Percentiles rank a stretch among this genome's conserved stretches.
Conservation (phyloP, 92 coral and sea anemone species). For the Zoanthus sociatus region DNA sequence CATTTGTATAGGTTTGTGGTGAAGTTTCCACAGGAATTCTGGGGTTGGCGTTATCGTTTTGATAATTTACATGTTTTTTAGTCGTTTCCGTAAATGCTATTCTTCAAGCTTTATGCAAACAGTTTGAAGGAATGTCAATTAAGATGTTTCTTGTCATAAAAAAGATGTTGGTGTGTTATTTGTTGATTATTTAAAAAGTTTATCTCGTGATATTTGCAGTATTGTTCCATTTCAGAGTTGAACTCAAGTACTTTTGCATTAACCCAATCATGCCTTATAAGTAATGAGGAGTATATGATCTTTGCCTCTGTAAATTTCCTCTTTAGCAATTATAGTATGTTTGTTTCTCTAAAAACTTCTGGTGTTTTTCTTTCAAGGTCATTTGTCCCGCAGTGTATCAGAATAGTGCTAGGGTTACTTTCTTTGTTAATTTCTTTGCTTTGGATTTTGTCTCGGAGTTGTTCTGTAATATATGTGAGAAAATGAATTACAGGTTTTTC, state of each 20-base stretch:
- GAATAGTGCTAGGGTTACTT: conserved; percentile 3
- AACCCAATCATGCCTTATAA: conserved; percentile 29
- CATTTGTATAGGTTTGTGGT: neutral
- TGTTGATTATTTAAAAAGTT: conserved; percentile 28
- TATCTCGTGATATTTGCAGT: neutral
- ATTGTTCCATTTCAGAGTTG: too few relatives aligned
- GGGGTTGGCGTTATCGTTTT: neutral
- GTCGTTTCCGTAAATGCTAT: conserved; percentile 20
- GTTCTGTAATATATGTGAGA: too few relatives aligned
- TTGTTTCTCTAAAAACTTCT: conserved; percentile 24
- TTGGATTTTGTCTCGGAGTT: too few relatives aligned
- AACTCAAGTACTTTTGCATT: neutral
- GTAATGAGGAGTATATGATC: conserved; percentile 41
- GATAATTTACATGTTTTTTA: too few relatives aligned
- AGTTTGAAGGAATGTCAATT: conserved; percentile 33
- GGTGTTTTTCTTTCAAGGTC: conserved; percentile 44
- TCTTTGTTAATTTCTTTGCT: too few relatives aligned
- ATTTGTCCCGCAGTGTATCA: conserved; percentile 59
- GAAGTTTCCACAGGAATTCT: neutral
- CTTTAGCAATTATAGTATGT: neutral
- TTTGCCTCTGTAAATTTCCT: conserved; percentile 25
- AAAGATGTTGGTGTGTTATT: neutral
- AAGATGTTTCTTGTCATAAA: neutral
- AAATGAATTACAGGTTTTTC: too few relatives aligned
- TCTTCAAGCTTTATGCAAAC: conserved; percentile 48